Evolutionary conservation across 2,888 invertebrate species (phyloP), one percentile per base, ranked within the genome.

Genomic region (Peribatodes rhomboidaria): DNA sequence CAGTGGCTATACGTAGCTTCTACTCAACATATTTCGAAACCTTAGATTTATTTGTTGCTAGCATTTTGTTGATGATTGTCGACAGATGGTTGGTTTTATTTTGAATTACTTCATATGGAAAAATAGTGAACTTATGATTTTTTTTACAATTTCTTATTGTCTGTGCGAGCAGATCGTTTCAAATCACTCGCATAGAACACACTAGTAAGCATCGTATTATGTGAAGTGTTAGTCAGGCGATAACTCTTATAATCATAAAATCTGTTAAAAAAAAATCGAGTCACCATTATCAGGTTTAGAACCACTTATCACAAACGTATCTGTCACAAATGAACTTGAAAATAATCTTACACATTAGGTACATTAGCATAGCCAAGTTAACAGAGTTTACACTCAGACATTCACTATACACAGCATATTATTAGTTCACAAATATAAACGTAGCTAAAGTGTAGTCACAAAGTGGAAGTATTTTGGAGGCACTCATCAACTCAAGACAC

Each of bases 261-360:
- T 13, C 44, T 47, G 9, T 10, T 47, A 47, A 14, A 18, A 18
- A 46, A 27, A 47, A n/a, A 27, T 27, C n/a, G 10, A 14, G 16
- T 50, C 11, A 27, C 27, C 1, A 16, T 14, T 33, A 10, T 14
- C 14, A n/a, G 18, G 18, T 50, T 33, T 33, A 33, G 33, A 33
- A 16, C 33, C 33, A 14, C 9, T 47, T 27, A 47, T 33, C 33
- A 33, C 44, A 46, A 46, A 18, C 42, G 35, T 44, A 31, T 42
- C 41, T n/a, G 14, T 31, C 31, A 54, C 54, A 31, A 13, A 16
- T 54, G 18, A 46, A 46, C 9, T 44, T 47, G 14, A 44, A 31
- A 46, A 37, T 41, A 41, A 58, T 31, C 31, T 49, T 58, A 41
- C 9, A 41, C 13, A 18, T 49, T 31, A 58, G 14, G 35, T 49